phyloP scores from a whole-genome alignment of 2,888 invertebrate species.

The Thumatha senex region DNA sequence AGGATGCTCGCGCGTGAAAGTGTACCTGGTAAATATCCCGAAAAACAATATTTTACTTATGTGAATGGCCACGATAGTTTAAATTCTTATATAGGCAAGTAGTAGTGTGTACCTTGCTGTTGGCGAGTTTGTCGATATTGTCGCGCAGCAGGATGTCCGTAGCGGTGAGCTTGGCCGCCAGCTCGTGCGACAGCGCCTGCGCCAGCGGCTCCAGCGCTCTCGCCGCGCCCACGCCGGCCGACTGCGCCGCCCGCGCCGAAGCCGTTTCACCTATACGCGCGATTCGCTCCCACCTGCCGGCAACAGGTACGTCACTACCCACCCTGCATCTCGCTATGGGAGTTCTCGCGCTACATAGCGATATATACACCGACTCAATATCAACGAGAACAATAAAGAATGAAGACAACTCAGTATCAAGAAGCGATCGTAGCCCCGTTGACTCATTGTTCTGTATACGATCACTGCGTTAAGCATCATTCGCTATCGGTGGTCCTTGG shows the following conservation, averaged over 20 bases:
- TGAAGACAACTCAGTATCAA: too few relatives aligned
- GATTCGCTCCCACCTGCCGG: constrained; percentile 66
- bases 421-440: too few relatives aligned
- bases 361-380: too few relatives aligned
- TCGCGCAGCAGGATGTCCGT: constrained; percentile 91
- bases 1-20: too few relatives aligned
- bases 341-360: neutral
- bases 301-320: too few relatives aligned
- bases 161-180: constrained; percentile 87
- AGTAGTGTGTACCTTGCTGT: constrained; percentile 85
- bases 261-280: constrained; percentile 59
- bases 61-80: too few relatives aligned
- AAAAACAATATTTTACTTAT: too few relatives aligned
- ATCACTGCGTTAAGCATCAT: too few relatives aligned
- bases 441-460: too few relatives aligned
- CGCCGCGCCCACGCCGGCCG: constrained; percentile 80
- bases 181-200: constrained; percentile 88
- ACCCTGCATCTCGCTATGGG: neutral
- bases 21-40: too few relatives aligned
- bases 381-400: too few relatives aligned
- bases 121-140: constrained; percentile 90
- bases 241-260: constrained; percentile 70
- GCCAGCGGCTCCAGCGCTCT: constrained; percentile 89
- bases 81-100: neutral
- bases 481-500: too few relatives aligned